Evolutionary conservation across 2,888 invertebrate species (phyloP), one percentile per base, ranked within the genome.

Genomic region (Euplexia lucipara): DNA sequence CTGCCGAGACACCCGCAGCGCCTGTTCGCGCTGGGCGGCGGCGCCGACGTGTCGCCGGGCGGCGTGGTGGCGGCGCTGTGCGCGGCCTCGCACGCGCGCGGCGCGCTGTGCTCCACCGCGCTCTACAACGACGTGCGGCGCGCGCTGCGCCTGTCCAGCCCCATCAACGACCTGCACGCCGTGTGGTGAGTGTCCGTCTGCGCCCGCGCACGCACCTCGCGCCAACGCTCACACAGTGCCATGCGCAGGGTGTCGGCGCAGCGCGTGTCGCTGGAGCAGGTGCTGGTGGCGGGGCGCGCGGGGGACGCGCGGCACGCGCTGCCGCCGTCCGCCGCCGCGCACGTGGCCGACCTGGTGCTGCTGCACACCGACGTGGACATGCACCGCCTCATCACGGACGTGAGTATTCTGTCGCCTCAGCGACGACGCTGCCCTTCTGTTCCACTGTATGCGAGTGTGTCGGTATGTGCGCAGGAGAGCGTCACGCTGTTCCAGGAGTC

Each of bases 341-440:
- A 52, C n/a, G 68, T 74, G 5, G 70, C 61, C 18, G 69, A 68
- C 67, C 67, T 78, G 16, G 57, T 81, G 70, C 61, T 80, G 42
- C 65, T 82, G 39, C 34, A 67, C 72, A 71, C 56, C 16, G 68
- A 72, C 56, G 45, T 62, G 0, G 32, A 52, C 45, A n/a, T 42
- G 30, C 26, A 54, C n/a, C 67, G 39, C 0, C 59, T 81, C 9
- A 6, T 78, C 32, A 44, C 51, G 0, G 62, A 69, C 49, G 81
- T 78, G 18, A 66, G 76, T 67, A 5, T 5, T 26, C 26, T 26
- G 26, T 26, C 5, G 26, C 26, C 5, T 2, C 26, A 3, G 26
- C 5, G 26, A 3, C 5, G 26, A 2, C 5, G 26, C 26, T 26
- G 26, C 5, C n/a, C n/a, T 26, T 26, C 5, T 26, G 26, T 26